phyloP scores from a whole-genome alignment of 2,888 invertebrate species.

The Orthonychiurus folsomi region DNA sequence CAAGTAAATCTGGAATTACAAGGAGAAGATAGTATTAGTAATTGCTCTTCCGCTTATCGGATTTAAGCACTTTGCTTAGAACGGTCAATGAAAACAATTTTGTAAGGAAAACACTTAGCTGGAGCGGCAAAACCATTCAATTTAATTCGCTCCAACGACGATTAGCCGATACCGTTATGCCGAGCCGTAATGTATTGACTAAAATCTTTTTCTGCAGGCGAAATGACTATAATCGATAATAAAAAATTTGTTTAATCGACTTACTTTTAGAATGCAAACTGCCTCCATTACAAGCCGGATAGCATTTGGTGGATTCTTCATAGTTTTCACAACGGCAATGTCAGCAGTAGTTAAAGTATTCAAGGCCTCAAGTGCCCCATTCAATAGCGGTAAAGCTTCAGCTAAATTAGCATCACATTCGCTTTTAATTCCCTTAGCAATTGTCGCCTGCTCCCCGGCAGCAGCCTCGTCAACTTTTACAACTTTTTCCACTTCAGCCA shows the following conservation, averaged over 20 bases:
- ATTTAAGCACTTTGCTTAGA: too few relatives aligned
- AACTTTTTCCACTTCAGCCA: slow-evolving; percentile 68
- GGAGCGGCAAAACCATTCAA: too few relatives aligned
- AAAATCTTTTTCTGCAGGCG: too few relatives aligned
- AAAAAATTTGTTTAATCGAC: too few relatives aligned
- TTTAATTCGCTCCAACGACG: too few relatives aligned
- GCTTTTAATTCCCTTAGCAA: slow-evolving; percentile 76
- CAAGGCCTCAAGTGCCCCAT: slow-evolving; percentile 73
- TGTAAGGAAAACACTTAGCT: too few relatives aligned
- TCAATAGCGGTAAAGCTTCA: slow-evolving; percentile 83
- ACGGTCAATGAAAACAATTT: too few relatives aligned
- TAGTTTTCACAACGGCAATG: slow-evolving; percentile 86
- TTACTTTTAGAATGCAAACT: slow-evolving; percentile 79
- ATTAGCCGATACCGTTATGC: too few relatives aligned
- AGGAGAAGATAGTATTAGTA: neutral
- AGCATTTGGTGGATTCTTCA: slow-evolving; percentile 89
- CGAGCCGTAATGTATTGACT: too few relatives aligned
- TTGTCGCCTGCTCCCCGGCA: slow-evolving; percentile 59
- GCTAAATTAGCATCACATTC: slow-evolving; percentile 87
- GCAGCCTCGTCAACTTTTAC: slow-evolving; percentile 70
- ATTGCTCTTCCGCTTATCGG: neutral
- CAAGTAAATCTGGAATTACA: neutral
- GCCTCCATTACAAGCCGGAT: slow-evolving; percentile 91
- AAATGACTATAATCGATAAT: neutral
- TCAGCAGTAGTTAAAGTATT: slow-evolving; percentile 77